phyloP scores from a whole-genome alignment of 2,797 vertebrate species.

The Pseudopleuronectes americanus region DNA sequence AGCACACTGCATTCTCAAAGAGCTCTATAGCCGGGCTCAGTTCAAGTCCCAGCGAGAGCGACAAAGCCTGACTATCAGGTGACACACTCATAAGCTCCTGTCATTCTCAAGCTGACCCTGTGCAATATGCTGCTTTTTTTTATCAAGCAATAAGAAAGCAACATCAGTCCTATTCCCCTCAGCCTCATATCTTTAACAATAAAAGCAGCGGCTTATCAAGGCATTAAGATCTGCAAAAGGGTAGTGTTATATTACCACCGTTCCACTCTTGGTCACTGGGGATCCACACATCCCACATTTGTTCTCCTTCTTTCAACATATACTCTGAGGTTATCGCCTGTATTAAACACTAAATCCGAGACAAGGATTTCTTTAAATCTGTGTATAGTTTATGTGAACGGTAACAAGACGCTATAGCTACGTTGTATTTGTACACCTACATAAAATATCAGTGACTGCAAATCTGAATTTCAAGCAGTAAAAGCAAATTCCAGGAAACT shows the following conservation, averaged over 20 bases:
- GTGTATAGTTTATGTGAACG: neutral
- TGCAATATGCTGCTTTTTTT: conserved; percentile 10
- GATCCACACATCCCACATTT: conserved; percentile 3
- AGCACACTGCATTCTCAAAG: conserved; percentile 16
- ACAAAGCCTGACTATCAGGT: conserved; percentile 39
- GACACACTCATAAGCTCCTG: conserved; percentile 44
- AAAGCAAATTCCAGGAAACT: neutral
- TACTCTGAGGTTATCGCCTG: conserved; percentile 14
- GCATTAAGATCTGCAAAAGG: conserved; percentile 10
- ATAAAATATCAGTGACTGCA: conserved; percentile 7
- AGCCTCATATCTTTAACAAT: conserved; percentile 23
- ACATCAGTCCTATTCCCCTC: conserved; percentile 13
- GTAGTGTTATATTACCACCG: conserved; percentile 2
- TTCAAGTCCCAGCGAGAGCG: conserved; percentile 37
- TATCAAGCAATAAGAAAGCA: conserved; percentile 6
- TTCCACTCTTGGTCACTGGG: conserved; percentile 7
- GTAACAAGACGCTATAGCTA: conserved; percentile 12
- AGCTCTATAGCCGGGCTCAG: conserved; percentile 5
- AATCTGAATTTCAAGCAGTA: conserved; percentile 1
- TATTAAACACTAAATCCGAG: neutral
- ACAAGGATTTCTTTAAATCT: conserved; percentile 5
- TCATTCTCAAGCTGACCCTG: conserved; percentile 36
- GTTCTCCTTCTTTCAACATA: neutral
- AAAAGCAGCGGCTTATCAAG: conserved; percentile 13
- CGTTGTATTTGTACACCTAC: neutral